Base-by-base conservation (phyloP, 1,140 invertebrate species). In the Tribolium castaneum region DNA sequence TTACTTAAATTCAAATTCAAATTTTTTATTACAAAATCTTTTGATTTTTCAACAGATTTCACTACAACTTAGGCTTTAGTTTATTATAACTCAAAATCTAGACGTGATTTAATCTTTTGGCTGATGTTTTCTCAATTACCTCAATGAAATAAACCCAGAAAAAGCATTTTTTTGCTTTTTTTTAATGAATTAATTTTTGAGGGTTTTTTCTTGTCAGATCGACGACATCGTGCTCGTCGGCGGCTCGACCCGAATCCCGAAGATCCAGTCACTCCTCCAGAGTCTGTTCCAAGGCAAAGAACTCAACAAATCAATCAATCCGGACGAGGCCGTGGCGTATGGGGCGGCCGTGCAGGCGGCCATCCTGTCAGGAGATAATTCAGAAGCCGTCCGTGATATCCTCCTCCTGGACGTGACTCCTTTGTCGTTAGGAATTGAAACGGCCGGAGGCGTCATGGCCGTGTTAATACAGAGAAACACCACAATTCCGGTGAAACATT, bases 301-400 rank as follows among this genome's bases (percentile, higher is more conserved):
- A 78, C 80, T 94, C 39, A 93, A 93, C 86, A 91, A 91, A 80
- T 90, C 89, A 1, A 93, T 92, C 80, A 93, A 93, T 82, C 93
- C 93, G 5, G 93, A 95, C 82, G 93, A 94, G 82, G 93, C 93
- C 30, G 93, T 94, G 0, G 93, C 93, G 7, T 94, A 94, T 83
- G 93, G 93, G 6, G 93, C 93, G 14, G 92, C 92, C 3, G 89
- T 92, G 2, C 91, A 95, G 62, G 94, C 93, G 54, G 90, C 90
- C 59, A 94, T 95, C 79, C 85, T 95, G n/a, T 87, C 86, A n/a
- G 89, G 90, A 2, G 87, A 90, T 66, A 83, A 87, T 76, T 87
- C 88, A 0, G 88, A 88, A 56, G 85, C 84, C 79, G 88, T 92
- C 51, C 91, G 91, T 83, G 92, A 94, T 84, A 84, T 91, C 13